Evolutionary conservation across 2,113 vertebrate species (phyloP).

Genomic region (Tautogolabrus adspersus): DNA sequence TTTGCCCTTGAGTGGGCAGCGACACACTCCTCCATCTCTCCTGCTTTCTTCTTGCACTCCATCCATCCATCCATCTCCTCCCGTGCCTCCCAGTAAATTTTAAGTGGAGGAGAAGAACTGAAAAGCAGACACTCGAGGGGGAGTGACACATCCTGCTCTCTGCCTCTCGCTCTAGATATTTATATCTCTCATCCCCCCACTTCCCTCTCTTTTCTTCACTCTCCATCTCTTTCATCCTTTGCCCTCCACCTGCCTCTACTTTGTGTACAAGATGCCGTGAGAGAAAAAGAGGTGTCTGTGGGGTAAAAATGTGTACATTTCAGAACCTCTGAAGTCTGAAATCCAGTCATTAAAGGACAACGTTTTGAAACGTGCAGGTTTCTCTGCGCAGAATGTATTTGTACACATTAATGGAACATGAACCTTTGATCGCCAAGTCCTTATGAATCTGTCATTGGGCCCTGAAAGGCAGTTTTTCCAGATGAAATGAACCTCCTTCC

Average conservation of each 20-base stretch:
- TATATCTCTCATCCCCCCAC: conserved; percentile 25
- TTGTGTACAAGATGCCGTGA: background rate
- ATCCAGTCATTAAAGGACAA: background rate
- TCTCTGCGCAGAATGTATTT: background rate
- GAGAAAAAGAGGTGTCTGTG: background rate
- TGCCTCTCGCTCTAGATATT: conserved; percentile 46
- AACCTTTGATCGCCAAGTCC: too few species aligned
- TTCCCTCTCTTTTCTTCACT: background rate
- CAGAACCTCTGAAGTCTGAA: background rate
- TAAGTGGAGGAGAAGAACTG: conserved; percentile 51
- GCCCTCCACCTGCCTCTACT: conserved; percentile 19
- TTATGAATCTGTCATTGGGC: too few species aligned
- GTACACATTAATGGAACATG: background rate
- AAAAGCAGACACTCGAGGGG: conserved; percentile 46
- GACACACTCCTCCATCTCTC: conserved; percentile 51
- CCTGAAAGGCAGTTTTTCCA: too few species aligned
- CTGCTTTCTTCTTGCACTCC: conserved; percentile 25
- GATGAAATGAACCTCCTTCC: too few species aligned
- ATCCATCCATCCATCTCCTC: conserved; percentile 54
- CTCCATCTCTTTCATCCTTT: conserved; percentile 1
- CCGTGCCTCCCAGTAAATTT: conserved; percentile 48
- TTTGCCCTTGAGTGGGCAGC: conserved; percentile 74
- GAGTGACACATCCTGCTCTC: conserved; percentile 41
- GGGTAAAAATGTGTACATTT: background rate
- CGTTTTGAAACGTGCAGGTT: background rate